These are phyloP conservation scores for Heliconius hewitsoni DNA, from an alignment of 1,140 invertebrate species.

Conservation along the genomic window DNA sequence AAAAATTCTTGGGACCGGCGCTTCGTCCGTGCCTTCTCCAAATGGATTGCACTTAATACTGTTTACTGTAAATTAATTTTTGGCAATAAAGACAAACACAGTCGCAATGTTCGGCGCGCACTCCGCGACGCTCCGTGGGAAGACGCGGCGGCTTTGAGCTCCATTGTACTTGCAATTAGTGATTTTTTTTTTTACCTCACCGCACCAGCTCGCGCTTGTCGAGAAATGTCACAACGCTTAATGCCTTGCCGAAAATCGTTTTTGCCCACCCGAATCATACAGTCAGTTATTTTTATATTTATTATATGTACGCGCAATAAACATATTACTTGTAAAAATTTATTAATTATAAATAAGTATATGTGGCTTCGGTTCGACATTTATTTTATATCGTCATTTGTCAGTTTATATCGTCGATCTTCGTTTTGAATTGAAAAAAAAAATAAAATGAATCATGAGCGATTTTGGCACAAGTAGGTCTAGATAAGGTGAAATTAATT, in stretches of 20 bases:
- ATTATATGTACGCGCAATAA: not conserved
- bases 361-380: slow-evolving; percentile 22
- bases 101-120: slow-evolving; percentile 71
- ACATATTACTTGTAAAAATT: slow-evolving; percentile 37
- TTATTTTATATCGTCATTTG: slow-evolving; percentile 1
- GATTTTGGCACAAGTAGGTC: slow-evolving; percentile 1
- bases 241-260: slow-evolving; percentile 66
- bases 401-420: not conserved
- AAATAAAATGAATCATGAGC: not conserved
- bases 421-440: not conserved
- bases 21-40: slow-evolving; percentile 33
- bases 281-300: slow-evolving; percentile 37
- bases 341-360: slow-evolving; percentile 40
- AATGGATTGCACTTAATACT: slow-evolving; percentile 65
- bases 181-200: slow-evolving; percentile 58
- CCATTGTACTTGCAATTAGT: slow-evolving; percentile 77
- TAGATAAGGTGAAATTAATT: not conserved
- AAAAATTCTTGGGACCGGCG: slow-evolving; percentile 17
- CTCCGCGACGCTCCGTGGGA: slow-evolving; percentile 72
- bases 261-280: slow-evolving; percentile 55
- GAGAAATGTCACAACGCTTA: slow-evolving; percentile 70
- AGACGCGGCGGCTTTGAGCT: slow-evolving; percentile 74
- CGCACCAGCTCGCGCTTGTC: slow-evolving; percentile 61
- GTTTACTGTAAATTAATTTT: slow-evolving; percentile 80
- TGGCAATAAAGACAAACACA: slow-evolving; percentile 78